phyloP scores from a whole-genome alignment of 2,113 vertebrate species.

The Cyanoliseus patagonus region DNA sequence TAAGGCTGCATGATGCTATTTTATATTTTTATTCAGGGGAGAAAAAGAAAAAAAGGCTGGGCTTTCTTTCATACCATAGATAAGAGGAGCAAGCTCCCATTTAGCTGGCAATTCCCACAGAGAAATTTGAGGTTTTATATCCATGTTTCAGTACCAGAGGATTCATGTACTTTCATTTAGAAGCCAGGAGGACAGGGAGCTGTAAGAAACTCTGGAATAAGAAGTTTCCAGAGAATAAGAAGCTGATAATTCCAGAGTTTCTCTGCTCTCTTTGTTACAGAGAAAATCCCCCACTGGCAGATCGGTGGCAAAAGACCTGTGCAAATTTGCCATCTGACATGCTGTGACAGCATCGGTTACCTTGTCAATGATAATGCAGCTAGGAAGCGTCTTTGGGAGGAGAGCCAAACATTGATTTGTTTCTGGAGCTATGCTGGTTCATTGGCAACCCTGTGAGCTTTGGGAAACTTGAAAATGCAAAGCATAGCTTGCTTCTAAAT shows the following conservation, averaged over 20 bases:
- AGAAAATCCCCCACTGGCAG: neutral
- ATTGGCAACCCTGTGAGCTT: neutral
- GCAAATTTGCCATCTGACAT: neutral
- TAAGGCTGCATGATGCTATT: neutral
- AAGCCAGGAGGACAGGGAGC: neutral
- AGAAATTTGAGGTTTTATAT: neutral
- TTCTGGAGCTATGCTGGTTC: neutral
- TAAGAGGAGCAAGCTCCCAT: neutral
- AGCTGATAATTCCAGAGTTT: neutral
- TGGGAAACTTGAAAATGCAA: neutral
- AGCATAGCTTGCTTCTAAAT: neutral
- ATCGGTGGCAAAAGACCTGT: neutral
- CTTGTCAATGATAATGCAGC: neutral
- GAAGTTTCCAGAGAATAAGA: neutral
- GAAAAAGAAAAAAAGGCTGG: neutral
- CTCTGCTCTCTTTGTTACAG: neutral
- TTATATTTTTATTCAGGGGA: neutral
- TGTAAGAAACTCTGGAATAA: neutral
- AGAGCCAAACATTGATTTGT: slow-evolving; percentile 1
- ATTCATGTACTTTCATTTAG: neutral
- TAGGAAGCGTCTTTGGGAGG: neutral
- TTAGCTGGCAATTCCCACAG: neutral
- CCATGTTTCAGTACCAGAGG: neutral
- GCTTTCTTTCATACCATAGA: neutral
- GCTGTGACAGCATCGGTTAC: neutral